Percentiles rank a stretch among this genome's conserved stretches.
Conservation (phyloP, 2,113 vertebrate species). For the Ammodytes marinus region DNA sequence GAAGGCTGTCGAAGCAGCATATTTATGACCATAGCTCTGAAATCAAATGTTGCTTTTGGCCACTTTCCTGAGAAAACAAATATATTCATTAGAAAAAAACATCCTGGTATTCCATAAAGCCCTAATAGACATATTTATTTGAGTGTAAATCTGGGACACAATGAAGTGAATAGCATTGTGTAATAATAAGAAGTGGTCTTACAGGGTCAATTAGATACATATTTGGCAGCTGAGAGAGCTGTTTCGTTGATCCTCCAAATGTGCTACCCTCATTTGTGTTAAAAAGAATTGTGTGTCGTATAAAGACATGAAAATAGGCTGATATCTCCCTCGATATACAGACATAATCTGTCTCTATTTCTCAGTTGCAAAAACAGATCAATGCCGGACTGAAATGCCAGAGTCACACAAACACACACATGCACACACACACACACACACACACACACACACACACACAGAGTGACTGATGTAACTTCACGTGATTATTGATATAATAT, state of each 20-base stretch:
- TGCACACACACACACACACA: no score
- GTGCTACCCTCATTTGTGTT: constrained; percentile 15
- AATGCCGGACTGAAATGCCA: not conserved
- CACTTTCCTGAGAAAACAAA: not conserved
- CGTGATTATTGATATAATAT: constrained; percentile 27
- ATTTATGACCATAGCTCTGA: not conserved
- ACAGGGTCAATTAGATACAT: constrained; percentile 16
- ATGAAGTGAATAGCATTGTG: not conserved
- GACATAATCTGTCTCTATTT: not conserved
- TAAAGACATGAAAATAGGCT: constrained; percentile 26
- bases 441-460: not conserved
- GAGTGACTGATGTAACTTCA: not conserved
- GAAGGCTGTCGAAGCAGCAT: not conserved
- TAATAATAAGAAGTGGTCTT: constrained; percentile 25
- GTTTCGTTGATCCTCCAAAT: constrained; percentile 13
- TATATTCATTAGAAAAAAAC: not conserved
- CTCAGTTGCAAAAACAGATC: constrained; percentile 22
- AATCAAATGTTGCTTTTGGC: not conserved
- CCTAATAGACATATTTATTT: not conserved
- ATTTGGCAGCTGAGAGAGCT: constrained; percentile 5
- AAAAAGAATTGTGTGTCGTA: constrained; percentile 18
- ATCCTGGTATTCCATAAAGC: not conserved
- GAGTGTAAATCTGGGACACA: not conserved
- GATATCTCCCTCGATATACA: not conserved
- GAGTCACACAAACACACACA: not conserved